Percentiles rank a stretch among this genome's conserved stretches.
Evolutionary conservation across 2,888 invertebrate genomes (phyloP).

Genomic region (Drosophila paracracens): DNA sequence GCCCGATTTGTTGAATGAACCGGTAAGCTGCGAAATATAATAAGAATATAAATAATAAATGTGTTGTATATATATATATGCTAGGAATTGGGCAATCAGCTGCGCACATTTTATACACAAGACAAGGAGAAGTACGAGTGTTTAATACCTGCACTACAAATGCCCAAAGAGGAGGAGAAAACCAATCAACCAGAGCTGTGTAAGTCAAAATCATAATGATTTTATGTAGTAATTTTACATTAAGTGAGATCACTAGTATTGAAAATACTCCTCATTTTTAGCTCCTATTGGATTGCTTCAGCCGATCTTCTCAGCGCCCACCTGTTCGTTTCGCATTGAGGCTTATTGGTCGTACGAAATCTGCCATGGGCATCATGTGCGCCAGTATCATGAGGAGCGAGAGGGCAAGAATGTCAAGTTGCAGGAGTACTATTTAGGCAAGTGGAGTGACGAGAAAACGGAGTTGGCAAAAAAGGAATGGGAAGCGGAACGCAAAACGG

Average conservation of each 20-base stretch:
- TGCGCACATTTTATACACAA: conserved; percentile 86
- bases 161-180: conserved; percentile 83
- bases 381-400: conserved; percentile 98
- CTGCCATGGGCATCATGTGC: conserved; percentile 95
- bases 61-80: neutral
- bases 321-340: conserved; percentile 94
- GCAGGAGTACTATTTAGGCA: conserved; percentile 94
- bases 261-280: neutral
- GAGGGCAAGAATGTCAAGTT: conserved; percentile 93
- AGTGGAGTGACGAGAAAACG: conserved; percentile 89
- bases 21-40: conserved; percentile 78
- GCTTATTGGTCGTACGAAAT: conserved; percentile 98
- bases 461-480: conserved; percentile 86
- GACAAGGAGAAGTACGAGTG: conserved; percentile 94
- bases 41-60: neutral
- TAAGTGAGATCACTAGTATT: neutral
- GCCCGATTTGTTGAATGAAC: conserved; percentile 85
- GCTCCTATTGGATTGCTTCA: conserved; percentile 91
- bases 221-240: neutral
- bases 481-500: conserved; percentile 86
- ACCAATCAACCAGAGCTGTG: conserved; percentile 77
- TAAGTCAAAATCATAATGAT: conserved; percentile 36
- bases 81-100: conserved; percentile 70
- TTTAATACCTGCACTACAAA: conserved; percentile 89
- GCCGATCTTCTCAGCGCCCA: conserved; percentile 91